Base-by-base conservation (phyloP, 2,797 vertebrate species). In the Xiphophorus birchmanni region DNA sequence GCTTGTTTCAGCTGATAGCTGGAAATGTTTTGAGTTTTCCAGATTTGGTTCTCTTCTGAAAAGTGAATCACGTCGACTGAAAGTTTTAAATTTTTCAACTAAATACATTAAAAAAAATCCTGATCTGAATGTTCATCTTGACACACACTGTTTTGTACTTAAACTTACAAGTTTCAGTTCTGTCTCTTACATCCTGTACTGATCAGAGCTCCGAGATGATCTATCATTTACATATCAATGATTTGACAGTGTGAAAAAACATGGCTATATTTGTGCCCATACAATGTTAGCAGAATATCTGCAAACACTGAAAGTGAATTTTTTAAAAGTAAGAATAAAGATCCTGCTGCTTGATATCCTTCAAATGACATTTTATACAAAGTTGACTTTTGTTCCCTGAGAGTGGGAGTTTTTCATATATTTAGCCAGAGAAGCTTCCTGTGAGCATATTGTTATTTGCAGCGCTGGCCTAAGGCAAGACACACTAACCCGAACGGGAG, bases 371-470 rank as follows among this genome's bases (percentile, higher is more conserved):
- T 79, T 73, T 44, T 13, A 12, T 42, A 12, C 5, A 79, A 79
- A 73, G 50, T 69, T 71, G 69, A 74, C 42, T 48, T 73, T 37
- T 74, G 42, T 40, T 74, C 15, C 69, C n/a, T 58, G 7, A 58
- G 44, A 82, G 84, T 86, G 84, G 29, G 75, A 69, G 5, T 10
- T 47, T 78, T 29, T 18, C 35, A 79, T 56, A 45, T 79, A 72
- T 82, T 84, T 45, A 72, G 52, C 29, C 63, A 54, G 29, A 37
- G 52, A 73, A 78, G 80, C 71, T 35, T 72, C 83, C 85, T 65
- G 15, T 58, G 63, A 90, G 85, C 74, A 73, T 78, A 71, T 77
- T 83, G 81, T 87, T 87, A 87, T 87, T 86, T 82, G 69, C 35
- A 78, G 73, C 26, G 45, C 26, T 80, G 60, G 86, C 91, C 82